Conservation (phyloP, 2,113 vertebrate genomes). For the Phalacrocorax pelagicus region DNA sequence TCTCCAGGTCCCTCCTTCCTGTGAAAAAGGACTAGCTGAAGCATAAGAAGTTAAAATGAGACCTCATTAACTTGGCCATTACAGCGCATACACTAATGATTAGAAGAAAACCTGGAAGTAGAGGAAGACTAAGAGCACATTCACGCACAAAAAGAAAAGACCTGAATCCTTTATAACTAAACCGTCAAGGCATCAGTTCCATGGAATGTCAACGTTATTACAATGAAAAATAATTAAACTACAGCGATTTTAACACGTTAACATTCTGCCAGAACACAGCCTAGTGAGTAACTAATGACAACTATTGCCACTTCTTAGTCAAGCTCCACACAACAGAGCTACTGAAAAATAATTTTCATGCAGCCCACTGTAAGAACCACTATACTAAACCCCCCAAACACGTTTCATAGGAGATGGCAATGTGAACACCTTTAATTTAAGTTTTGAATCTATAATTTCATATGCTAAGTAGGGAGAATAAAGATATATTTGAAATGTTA, state of each 20-base stretch:
- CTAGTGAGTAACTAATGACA: neutral
- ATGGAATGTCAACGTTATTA: neutral
- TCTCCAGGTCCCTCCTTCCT: neutral
- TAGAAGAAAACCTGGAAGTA: neutral
- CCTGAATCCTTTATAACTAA: neutral
- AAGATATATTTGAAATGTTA: constrained; percentile 18
- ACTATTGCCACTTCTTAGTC: neutral
- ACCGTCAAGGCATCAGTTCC: neutral
- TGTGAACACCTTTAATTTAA: neutral
- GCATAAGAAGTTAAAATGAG: neutral
- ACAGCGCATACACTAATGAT: neutral
- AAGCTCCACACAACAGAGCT: neutral
- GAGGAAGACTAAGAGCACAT: neutral
- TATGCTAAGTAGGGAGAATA: neutral
- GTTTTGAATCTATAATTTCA: constrained; percentile 14
- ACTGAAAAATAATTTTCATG: neutral
- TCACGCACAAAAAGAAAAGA: neutral
- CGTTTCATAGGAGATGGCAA: neutral
- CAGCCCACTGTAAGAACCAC: neutral
- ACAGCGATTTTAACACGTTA: neutral
- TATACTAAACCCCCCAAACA: neutral
- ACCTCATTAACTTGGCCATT: neutral
- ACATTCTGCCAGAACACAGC: neutral
- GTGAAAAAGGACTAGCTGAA: neutral
- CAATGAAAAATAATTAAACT: constrained; percentile 12